phyloP scores from a whole-genome alignment of 2,888 invertebrate species.

The Amphipoea lucens region DNA sequence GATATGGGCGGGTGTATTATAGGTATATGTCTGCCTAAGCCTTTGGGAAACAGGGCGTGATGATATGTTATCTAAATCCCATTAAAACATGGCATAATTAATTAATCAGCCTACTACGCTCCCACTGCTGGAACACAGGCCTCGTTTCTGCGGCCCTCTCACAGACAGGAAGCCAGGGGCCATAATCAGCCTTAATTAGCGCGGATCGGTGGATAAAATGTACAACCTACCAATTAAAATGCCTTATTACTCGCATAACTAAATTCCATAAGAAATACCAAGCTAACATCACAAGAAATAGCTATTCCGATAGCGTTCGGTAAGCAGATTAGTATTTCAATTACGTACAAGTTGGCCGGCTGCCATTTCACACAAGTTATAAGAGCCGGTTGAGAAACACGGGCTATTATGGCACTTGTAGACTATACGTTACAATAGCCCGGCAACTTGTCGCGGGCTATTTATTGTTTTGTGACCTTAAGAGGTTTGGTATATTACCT shows the following conservation, averaged over 20 bases:
- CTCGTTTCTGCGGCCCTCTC: not conserved
- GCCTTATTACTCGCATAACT: not conserved
- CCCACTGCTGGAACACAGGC: not conserved
- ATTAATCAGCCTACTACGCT: not conserved
- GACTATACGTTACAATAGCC: slow-evolving; percentile 39
- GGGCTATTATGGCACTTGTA: slow-evolving; percentile 33
- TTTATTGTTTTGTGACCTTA: slow-evolving; percentile 13
- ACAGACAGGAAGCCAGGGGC: not conserved
- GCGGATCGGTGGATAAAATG: too few species aligned
- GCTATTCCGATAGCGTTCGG: slow-evolving; percentile 36
- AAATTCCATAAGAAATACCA: slow-evolving; percentile 1
- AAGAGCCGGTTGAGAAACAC: slow-evolving; percentile 30
- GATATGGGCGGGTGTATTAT: not conserved
- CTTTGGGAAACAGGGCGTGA: not conserved
- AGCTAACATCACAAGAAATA: slow-evolving; percentile 33
- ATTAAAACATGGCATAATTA: not conserved
- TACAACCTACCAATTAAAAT: not conserved
- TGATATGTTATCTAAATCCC: not conserved
- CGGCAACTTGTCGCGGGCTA: slow-evolving; percentile 44
- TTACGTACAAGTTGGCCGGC: slow-evolving; percentile 58
- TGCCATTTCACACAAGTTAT: slow-evolving; percentile 60
- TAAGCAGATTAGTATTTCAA: slow-evolving; percentile 62
- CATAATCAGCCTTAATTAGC: not conserved
- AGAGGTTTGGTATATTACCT: slow-evolving; percentile 5
- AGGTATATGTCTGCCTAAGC: not conserved